Evolutionary conservation across 2,113 vertebrate genomes (phyloP), one percentile per base, ranked within the genome.

Genomic region (Cephalopterus ornatus): DNA sequence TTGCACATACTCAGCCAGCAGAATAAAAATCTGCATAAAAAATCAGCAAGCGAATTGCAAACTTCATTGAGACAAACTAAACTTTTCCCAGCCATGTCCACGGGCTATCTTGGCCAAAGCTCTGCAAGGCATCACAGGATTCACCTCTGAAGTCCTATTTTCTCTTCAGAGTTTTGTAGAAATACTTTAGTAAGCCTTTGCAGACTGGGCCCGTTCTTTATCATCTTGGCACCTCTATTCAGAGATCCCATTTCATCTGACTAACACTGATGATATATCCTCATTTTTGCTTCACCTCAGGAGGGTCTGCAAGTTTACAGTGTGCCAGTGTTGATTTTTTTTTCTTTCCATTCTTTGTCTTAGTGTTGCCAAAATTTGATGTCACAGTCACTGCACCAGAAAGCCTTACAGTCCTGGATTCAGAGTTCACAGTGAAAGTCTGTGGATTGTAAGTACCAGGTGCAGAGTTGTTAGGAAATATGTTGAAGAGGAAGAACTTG

Each of bases 281-380:
- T 56, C 8, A 17, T 47, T 89, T 91, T 67, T 12, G 12, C 41
- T 56, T 90, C 20, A n/a, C 61, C 30, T 58, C 21, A 49, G 19
- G n/a, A 90, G 5, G 6, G 11, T 15, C 18, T 94, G 66, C 3
- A 68, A 55, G 21, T 84, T 84, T 49, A 35, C 12, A 24, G 3
- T 35, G 28, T 72, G 23, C 2, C 32, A 82, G 2, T 39, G 9
- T 35, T 62, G 33, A n/a, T 0, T 0, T 16, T 56, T 79, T 39
- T 81, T 78, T 7, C 7, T 82, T 80, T 90, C 39, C 2, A 3
- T 76, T 92, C 39, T 87, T 78, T 81, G 23, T 30, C 32, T 24
- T 88, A 98, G 98, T 97, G 59, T 50, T 97, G 85, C 98, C 98
- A 41, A 97, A 95, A 91, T 97, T 97, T 88, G 83, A 95, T 30